Percentiles rank a stretch among this genome's conserved stretches.
phyloP scores from a whole-genome alignment of 2,113 vertebrate genomes.

The Thalassoma bifasciatum region DNA sequence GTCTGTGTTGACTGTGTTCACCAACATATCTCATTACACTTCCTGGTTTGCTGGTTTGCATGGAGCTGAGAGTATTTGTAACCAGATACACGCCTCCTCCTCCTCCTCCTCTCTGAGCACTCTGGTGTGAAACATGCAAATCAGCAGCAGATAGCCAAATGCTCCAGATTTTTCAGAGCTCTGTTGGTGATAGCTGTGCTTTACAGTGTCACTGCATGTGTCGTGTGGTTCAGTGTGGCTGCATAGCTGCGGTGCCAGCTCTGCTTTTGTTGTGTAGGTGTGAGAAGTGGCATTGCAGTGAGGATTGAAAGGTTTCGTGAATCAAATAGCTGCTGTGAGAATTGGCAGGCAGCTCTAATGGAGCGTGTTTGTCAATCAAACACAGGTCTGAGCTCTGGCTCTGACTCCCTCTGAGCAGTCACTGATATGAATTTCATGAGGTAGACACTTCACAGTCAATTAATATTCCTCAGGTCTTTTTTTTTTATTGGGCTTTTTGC shows the following conservation, averaged over 20 bases:
- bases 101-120: constrained; percentile 24
- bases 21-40: constrained; percentile 47
- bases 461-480: constrained; percentile 17
- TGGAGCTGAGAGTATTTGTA: constrained; percentile 40
- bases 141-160: constrained; percentile 50
- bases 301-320: constrained; percentile 40
- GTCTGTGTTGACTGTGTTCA: constrained; percentile 46
- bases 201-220: neutral
- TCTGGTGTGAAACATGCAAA: constrained; percentile 59
- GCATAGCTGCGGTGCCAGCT: constrained; percentile 23
- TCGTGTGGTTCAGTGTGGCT: constrained; percentile 14
- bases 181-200: constrained; percentile 16
- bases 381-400: constrained; percentile 8
- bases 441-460: constrained; percentile 16
- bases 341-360: constrained; percentile 41
- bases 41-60: constrained; percentile 35
- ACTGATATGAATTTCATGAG: constrained; percentile 37
- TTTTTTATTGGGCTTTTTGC: constrained; percentile 8
- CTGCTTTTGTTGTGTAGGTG: constrained; percentile 19
- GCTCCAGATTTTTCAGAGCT: constrained; percentile 20
- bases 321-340: constrained; percentile 34
- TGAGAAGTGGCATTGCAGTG: constrained; percentile 24
- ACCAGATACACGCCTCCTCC: constrained; percentile 34
- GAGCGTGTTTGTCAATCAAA: constrained; percentile 24
- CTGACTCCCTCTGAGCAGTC: constrained; percentile 3